A percentile compares a stretch with the other conserved stretches of the same genome.
phyloP scores from a whole-genome alignment of 2,888 invertebrate species.

The Amphiduros pacificus region DNA sequence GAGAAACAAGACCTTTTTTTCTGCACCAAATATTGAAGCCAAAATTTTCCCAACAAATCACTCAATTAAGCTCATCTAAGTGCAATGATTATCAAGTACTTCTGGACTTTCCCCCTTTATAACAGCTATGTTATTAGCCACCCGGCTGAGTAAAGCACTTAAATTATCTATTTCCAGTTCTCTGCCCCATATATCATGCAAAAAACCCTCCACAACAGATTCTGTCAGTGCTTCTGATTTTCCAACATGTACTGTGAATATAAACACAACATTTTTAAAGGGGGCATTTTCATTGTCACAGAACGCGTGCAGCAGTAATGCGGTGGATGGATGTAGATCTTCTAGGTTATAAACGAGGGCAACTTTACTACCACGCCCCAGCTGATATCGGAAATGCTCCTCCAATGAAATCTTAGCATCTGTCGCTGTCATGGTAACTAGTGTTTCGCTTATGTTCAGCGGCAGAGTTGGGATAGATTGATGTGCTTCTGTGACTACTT shows the following conservation, averaged over 20 bases:
- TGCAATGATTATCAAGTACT: neutral
- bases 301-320: slow-evolving; percentile 47
- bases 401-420: slow-evolving; percentile 6
- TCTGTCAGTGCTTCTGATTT: neutral
- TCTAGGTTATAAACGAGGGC: slow-evolving; percentile 45
- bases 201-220: neutral
- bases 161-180: slow-evolving; percentile 6
- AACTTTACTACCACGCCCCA: slow-evolving; percentile 23
- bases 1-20: no score
- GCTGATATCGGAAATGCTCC: neutral
- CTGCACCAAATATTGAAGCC: no score
- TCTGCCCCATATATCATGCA: slow-evolving; percentile 1
- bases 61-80: no score
- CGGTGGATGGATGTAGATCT: slow-evolving; percentile 35
- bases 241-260: slow-evolving; percentile 35
- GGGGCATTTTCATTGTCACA: slow-evolving; percentile 55
- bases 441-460: neutral
- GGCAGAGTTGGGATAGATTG: neutral
- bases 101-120: neutral
- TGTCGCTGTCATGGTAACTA: neutral
- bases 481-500: slow-evolving; percentile 8
- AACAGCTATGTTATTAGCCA: slow-evolving; percentile 3
- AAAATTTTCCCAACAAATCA: no score
- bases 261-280: slow-evolving; percentile 41
- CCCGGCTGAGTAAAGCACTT: neutral